Conservation (phyloP, 1,140 invertebrate genomes). For the Melipona quadrifasciata region DNA sequence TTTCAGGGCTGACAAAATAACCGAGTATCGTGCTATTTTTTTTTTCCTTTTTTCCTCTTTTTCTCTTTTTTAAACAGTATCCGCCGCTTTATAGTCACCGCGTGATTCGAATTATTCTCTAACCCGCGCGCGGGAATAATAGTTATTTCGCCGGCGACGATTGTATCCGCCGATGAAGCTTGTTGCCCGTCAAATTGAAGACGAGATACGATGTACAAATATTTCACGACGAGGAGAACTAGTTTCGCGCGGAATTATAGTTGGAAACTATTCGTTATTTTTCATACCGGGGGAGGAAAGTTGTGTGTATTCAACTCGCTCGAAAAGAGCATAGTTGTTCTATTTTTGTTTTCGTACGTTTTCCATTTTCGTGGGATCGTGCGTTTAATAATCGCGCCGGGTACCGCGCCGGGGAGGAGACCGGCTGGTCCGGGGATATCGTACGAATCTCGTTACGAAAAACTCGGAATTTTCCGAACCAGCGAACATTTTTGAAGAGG, state of each 20-base stretch:
- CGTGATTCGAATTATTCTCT: background rate
- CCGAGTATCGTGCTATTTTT: background rate
- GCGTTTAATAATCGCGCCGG: slow-evolving; percentile 13
- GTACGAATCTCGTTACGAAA: slow-evolving; percentile 21
- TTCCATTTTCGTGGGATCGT: background rate
- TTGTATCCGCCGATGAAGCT: background rate
- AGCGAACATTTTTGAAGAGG: background rate
- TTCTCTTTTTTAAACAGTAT: background rate
- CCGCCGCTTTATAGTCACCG: background rate
- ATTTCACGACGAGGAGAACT: background rate
- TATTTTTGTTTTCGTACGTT: slow-evolving; percentile 22
- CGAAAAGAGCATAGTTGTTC: background rate
- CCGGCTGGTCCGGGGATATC: background rate
- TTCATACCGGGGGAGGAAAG: background rate
- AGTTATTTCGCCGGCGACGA: too few relatives aligned
- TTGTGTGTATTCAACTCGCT: background rate
- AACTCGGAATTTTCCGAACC: slow-evolving; percentile 20
- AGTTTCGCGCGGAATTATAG: background rate
- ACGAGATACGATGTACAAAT: background rate
- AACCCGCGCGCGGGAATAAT: too few relatives aligned
- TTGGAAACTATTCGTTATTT: slow-evolving; percentile 9
- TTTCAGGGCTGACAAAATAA: background rate
- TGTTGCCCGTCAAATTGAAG: background rate
- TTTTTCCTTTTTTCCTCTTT: background rate
- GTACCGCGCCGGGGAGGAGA: background rate